Evolutionary conservation across 2,113 vertebrate species (phyloP).

Genomic region (Todiramphus chloris): DNA sequence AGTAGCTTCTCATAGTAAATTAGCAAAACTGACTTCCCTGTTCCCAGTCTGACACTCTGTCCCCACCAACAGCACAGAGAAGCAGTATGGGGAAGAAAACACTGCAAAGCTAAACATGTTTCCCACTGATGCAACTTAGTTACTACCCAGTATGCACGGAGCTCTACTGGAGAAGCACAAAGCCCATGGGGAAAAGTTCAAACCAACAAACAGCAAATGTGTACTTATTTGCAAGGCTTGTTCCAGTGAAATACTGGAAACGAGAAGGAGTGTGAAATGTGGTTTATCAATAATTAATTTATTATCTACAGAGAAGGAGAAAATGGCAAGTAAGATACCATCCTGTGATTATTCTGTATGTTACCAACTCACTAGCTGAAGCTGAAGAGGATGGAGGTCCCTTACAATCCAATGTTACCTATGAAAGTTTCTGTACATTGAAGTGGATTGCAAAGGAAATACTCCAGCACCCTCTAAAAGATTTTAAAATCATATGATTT

Average conservation of each 20-base stretch:
- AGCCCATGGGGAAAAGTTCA: neutral
- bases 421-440: neutral
- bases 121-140: neutral
- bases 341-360: neutral
- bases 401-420: neutral
- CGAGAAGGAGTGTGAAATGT: neutral
- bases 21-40: neutral
- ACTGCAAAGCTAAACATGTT: neutral
- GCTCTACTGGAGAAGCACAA: neutral
- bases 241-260: neutral
- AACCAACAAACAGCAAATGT: neutral
- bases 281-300: neutral
- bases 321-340: neutral
- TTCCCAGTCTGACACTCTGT: neutral
- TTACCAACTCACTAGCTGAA: neutral
- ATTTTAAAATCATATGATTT: neutral
- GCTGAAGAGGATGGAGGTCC: neutral
- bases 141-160: accelerated
- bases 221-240: neutral
- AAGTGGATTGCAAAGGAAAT: neutral
- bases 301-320: neutral
- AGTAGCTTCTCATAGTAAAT: neutral
- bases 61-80: accelerated
- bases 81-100: neutral
- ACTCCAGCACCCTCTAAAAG: neutral